Base-by-base conservation (phyloP, 2,888 invertebrate species). In the Lithosia quadra region DNA sequence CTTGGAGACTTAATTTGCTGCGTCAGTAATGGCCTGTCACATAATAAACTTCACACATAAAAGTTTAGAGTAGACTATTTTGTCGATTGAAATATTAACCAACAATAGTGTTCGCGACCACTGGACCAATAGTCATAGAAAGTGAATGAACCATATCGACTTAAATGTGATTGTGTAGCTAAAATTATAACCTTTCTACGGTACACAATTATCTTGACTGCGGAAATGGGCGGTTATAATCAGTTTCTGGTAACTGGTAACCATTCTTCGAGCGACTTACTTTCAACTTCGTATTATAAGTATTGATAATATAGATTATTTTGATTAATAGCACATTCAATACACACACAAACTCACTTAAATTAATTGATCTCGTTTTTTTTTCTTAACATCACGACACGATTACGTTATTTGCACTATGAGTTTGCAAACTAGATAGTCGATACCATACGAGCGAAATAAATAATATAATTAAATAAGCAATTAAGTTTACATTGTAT, bases 181-280 rank as follows among this genome's bases (percentile, higher is more conserved):
- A 28, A 62, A 49, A 39, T 49, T 36, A 34, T 49, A 49, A 49
- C n/a, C 49, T 71, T 78, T 78, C 65, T 49, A 63, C 49, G 49
- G 49, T n/a, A n/a, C n/a, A n/a, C n/a, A 49, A 18, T n/a, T 49
- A 49, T 49, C 49, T 49, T 49, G 49, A 49, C 7, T 49, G 18
- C 49, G 49, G 49, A 49, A 49, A 49, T 49, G n/a, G 9, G 9
- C n/a, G n/a, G 18, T 49, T 49, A 49, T 49, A 49, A n/a, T n/a
- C n/a, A 49, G 49, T n/a, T 49, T 49, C 49, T 49, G n/a, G n/a
- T 49, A 49, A 49, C 49, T 49, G n/a, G n/a, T 49, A 49, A 49
- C n/a, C 49, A 49, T 49, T 49, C n/a, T 49, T 49, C 9, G 49
- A 49, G 18, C 9, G 18, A 49, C 49, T 49, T 49, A 49, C 49